These are phyloP conservation scores for Radopholus similis DNA, from an alignment of 1,140 invertebrate genomes.

Conservation along the genomic window DNA sequence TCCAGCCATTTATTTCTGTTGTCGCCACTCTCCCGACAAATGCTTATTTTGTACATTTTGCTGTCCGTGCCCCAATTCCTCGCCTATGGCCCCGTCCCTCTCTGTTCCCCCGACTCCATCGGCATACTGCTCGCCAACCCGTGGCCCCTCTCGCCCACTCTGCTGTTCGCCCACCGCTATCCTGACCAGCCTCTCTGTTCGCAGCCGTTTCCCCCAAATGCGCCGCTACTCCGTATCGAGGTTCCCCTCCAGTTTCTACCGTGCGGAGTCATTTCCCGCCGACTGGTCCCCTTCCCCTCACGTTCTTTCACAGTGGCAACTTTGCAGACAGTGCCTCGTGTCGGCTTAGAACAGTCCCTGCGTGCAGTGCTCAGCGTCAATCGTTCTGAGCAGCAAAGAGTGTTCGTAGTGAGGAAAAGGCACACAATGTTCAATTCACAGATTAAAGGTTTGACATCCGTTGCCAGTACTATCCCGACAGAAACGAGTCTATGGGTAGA, in stretches of 20 bases:
- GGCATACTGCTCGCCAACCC: constrained; percentile 12
- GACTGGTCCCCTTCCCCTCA: not conserved
- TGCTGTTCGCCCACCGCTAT: constrained; percentile 5
- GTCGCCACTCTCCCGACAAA: no score
- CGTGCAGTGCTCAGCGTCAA: not conserved
- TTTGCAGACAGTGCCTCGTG: not conserved
- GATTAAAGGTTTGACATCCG: constrained; percentile 2
- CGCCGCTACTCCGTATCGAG: constrained; percentile 13
- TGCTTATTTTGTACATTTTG: no score
- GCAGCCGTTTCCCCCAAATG: constrained; percentile 3
- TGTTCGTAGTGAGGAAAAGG: not conserved
- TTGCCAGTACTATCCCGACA: constrained; percentile 12
- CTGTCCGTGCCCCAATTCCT: no score
- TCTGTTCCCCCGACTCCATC: constrained; percentile 7
- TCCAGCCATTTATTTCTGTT: no score
- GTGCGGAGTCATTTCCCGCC: constrained; percentile 7
- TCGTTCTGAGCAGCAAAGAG: no score
- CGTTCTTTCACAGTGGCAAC: not conserved
- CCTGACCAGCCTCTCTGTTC: not conserved
- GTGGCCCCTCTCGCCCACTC: not conserved
- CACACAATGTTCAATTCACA: not conserved
- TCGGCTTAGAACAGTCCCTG: constrained; percentile 15
- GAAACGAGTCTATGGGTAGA: not conserved
- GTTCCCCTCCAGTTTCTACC: constrained; percentile 10
- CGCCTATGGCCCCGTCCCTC: not conserved